A percentile compares a stretch with the other conserved stretches of the same genome.
Evolutionary conservation across 30 jellyfish, hydroid and myxozoan genomes (phyloP).

Genomic region (Aurelia coerulea): DNA sequence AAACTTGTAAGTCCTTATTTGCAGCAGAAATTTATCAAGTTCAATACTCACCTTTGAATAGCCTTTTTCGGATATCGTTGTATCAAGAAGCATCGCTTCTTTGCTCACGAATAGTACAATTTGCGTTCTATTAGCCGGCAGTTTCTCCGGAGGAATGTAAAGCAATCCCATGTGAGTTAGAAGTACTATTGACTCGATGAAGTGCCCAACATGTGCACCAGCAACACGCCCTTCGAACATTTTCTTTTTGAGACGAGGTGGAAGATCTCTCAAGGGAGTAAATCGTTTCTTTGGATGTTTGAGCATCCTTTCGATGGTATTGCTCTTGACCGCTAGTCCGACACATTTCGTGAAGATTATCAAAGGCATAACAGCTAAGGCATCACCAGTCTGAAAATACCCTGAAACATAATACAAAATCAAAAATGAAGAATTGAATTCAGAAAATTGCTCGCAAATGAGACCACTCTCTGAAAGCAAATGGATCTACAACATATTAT

Average conservation of each 20-base stretch:
- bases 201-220: conserved; percentile 33
- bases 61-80: conserved; percentile 78
- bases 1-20: no score
- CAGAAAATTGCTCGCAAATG: neutral
- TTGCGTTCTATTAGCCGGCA: conserved; percentile 73
- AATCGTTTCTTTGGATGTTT: conserved; percentile 76
- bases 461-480: neutral
- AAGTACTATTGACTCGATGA: conserved; percentile 57
- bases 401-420: conserved; percentile 36
- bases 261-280: conserved; percentile 75
- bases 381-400: conserved; percentile 85
- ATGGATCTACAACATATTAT: neutral
- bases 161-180: conserved; percentile 90
- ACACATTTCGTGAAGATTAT: conserved; percentile 60
- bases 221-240: conserved; percentile 19
- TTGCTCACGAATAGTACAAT: conserved; percentile 66
- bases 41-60: conserved; percentile 48
- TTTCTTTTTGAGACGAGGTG: conserved; percentile 78
- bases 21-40: no score
- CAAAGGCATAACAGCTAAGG: conserved; percentile 84
- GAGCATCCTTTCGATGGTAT: conserved; percentile 67
- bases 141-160: conserved; percentile 46
- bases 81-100: conserved; percentile 76
- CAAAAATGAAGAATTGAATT: neutral
- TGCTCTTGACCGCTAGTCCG: conserved; percentile 68